Evolutionary conservation across 2,888 invertebrate genomes (phyloP).

Genomic region (Drosophila nigricruria): DNA sequence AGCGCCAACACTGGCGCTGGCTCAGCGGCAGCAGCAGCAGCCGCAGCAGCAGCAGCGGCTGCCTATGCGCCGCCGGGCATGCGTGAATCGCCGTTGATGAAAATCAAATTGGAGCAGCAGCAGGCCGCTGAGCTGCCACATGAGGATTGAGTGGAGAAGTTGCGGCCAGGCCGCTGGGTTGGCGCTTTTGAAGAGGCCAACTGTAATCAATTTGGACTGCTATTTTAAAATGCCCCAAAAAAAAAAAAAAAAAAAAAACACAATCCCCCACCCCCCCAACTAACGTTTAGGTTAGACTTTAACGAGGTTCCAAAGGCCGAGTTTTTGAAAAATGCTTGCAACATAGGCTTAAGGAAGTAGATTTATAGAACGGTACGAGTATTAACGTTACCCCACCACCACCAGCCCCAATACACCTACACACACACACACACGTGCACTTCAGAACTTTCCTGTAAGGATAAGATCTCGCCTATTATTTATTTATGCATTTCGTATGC

Average conservation of each 20-base stretch:
- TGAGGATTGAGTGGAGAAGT: constrained; percentile 78
- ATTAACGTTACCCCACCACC: constrained; percentile 48
- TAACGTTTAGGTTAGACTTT: constrained; percentile 72
- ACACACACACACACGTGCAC: constrained; percentile 49
- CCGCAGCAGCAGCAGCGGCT: constrained; percentile 68
- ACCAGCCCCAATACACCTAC: constrained; percentile 16
- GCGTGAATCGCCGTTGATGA: constrained; percentile 82
- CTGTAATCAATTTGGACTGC: constrained; percentile 77
- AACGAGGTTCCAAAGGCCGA: constrained; percentile 28
- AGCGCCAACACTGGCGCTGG: constrained; percentile 51
- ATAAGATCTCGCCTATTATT: constrained; percentile 80
- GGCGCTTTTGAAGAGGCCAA: constrained; percentile 60
- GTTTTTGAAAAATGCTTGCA: constrained; percentile 33
- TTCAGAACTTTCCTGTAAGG: constrained; percentile 78
- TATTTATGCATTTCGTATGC: constrained; percentile 50
- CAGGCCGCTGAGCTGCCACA: constrained; percentile 82
- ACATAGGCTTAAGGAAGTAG: constrained; percentile 61
- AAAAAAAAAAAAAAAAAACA: not conserved
- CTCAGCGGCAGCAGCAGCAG: constrained; percentile 49
- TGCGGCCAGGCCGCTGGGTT: constrained; percentile 31
- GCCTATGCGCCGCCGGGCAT: constrained; percentile 69
- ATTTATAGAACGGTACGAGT: constrained; percentile 53
- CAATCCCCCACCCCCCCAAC: constrained; percentile 40
- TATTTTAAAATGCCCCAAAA: constrained; percentile 72
- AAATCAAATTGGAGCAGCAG: constrained; percentile 84